phyloP scores from a whole-genome alignment of 2,797 vertebrate genomes.

The Rhadinocentrus ornatus region DNA sequence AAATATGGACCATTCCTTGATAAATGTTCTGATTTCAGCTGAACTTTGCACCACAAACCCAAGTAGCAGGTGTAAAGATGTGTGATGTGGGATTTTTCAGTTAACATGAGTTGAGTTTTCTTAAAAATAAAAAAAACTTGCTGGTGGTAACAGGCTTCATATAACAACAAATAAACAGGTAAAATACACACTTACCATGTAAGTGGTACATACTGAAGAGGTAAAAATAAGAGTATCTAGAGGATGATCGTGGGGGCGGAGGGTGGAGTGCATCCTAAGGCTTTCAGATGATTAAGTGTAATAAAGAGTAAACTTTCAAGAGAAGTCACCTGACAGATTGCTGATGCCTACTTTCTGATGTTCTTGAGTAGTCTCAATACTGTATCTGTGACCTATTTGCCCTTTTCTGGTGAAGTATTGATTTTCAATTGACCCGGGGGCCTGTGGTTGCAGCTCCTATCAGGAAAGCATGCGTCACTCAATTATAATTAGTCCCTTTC shows the following conservation, averaged over 20 bases:
- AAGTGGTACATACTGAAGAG: no score
- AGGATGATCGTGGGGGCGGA: no score
- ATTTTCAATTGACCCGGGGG: slow-evolving; percentile 40
- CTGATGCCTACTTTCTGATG: not conserved
- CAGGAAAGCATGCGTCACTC: slow-evolving; percentile 47
- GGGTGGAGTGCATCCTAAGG: not conserved
- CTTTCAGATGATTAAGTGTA: not conserved
- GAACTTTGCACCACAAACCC: not conserved
- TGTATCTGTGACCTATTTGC: not conserved
- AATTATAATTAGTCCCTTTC: slow-evolving; percentile 72
- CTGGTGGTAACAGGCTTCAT: not conserved
- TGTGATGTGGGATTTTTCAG: not conserved
- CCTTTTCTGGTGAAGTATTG: slow-evolving; percentile 31
- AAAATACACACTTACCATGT: no score
- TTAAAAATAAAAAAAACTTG: not conserved
- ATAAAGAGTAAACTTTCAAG: not conserved
- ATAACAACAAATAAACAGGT: not conserved
- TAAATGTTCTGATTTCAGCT: slow-evolving; percentile 5
- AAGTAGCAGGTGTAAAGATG: not conserved
- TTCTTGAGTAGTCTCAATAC: slow-evolving; percentile 1
- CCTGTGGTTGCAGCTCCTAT: slow-evolving; percentile 24
- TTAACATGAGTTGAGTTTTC: not conserved
- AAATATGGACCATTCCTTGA: slow-evolving; percentile 36
- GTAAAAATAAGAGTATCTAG: no score
- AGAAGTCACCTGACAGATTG: not conserved